These are phyloP conservation scores for Drosophila macrospina DNA, from an alignment of 2,888 invertebrate genomes.

Conservation along the genomic window DNA sequence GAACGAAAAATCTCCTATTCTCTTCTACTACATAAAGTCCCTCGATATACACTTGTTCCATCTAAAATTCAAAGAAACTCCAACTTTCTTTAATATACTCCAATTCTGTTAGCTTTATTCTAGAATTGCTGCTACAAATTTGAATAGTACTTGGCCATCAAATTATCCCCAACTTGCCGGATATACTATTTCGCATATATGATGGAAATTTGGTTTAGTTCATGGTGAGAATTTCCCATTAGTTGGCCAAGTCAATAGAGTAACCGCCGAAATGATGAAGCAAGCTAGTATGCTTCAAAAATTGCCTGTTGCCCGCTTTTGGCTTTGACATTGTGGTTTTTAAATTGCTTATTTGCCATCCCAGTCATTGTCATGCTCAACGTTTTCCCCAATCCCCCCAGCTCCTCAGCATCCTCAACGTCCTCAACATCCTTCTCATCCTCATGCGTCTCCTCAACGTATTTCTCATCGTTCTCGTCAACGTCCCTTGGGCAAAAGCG, in stretches of 20 bases:
- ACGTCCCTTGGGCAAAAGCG: constrained; percentile 20
- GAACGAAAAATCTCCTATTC: too few relatives aligned
- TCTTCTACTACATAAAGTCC: too few relatives aligned
- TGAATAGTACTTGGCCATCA: neutral
- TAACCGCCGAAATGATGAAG: constrained; percentile 11
- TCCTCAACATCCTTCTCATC: neutral
- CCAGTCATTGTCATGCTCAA: constrained; percentile 22
- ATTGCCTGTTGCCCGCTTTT: constrained; percentile 27
- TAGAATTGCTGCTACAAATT: neutral
- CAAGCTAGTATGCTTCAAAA: constrained; percentile 3
- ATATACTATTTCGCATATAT: neutral
- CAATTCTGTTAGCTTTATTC: too few relatives aligned
- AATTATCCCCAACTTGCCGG: neutral
- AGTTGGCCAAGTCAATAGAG: constrained; percentile 15
- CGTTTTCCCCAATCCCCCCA: neutral
- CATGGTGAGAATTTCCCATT: neutral
- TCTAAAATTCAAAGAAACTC: too few relatives aligned
- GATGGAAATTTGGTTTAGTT: neutral
- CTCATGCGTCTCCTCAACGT: neutral
- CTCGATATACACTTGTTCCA: too few relatives aligned
- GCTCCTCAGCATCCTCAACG: too few relatives aligned
- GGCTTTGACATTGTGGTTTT: constrained; percentile 63
- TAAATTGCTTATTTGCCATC: constrained; percentile 61
- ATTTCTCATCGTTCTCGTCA: neutral
- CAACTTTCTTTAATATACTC: too few relatives aligned